phyloP scores from a whole-genome alignment of 1,140 invertebrate genomes.

The Zaprionus africanus region DNA sequence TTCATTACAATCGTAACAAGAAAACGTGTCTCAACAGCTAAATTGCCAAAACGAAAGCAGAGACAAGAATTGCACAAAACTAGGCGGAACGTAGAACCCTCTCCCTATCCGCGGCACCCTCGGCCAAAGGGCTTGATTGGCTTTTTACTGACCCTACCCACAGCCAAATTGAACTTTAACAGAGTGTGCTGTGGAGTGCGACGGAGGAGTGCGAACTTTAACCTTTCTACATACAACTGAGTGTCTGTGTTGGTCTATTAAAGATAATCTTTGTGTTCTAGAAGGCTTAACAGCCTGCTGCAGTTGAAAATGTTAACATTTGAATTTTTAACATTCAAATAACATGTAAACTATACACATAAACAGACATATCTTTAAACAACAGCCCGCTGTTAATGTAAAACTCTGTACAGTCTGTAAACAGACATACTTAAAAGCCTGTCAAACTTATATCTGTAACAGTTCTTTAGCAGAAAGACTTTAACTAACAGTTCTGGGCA shows the following conservation, averaged over 20 bases:
- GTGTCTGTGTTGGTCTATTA: not conserved
- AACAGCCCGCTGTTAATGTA: not conserved
- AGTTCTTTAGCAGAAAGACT: not conserved
- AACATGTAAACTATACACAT: not conserved
- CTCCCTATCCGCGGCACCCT: not conserved
- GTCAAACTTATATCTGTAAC: not conserved
- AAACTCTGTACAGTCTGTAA: no score
- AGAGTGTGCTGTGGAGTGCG: not conserved
- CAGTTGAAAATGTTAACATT: no score
- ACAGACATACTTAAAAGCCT: no score
- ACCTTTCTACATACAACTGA: not conserved
- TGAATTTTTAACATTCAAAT: not conserved
- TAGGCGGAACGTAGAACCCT: slow-evolving; percentile 14
- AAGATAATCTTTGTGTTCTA: not conserved
- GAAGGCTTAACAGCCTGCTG: not conserved
- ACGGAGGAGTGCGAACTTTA: not conserved
- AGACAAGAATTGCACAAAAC: slow-evolving; percentile 54
- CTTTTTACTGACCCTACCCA: slow-evolving; percentile 29
- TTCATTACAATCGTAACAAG: slow-evolving; percentile 81
- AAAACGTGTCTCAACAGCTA: slow-evolving; percentile 81
- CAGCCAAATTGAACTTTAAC: not conserved
- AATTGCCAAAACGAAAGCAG: slow-evolving; percentile 70
- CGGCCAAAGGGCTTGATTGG: slow-evolving; percentile 68
- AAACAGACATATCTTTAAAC: no score
- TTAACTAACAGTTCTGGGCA: slow-evolving; percentile 1